Evolutionary conservation across 2,797 vertebrate species (phyloP).

Genomic region (Dryobates pubescens): DNA sequence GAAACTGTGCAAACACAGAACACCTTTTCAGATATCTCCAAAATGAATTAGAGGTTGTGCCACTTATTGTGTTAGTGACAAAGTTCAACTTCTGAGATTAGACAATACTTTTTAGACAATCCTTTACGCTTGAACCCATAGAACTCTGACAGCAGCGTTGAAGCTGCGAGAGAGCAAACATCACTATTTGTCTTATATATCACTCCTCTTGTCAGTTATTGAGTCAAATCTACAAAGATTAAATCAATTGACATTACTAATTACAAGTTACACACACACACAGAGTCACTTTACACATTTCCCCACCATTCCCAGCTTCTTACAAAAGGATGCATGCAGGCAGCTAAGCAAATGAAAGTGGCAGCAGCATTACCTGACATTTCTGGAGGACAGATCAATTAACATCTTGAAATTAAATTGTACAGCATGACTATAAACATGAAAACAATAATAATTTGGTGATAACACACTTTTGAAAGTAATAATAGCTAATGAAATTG

Average conservation of each 20-base stretch:
- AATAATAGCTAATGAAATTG: not conserved
- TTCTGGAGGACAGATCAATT: slow-evolving; percentile 3
- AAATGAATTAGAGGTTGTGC: not conserved
- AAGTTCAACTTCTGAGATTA: not conserved
- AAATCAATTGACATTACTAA: not conserved
- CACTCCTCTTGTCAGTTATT: not conserved
- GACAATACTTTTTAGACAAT: not conserved
- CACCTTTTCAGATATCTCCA: not conserved
- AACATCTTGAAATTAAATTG: not conserved
- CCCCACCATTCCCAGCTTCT: not conserved
- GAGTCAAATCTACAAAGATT: not conserved
- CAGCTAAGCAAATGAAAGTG: not conserved
- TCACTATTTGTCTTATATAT: not conserved
- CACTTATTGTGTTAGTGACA: not conserved
- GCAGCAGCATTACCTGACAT: not conserved
- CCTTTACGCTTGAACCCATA: not conserved
- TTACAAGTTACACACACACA: not conserved
- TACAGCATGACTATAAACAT: not conserved
- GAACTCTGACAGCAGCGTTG: not conserved
- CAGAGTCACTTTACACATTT: not conserved
- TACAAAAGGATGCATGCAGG: accelerated
- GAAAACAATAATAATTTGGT: not conserved
- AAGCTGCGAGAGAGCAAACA: not conserved
- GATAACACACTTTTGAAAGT: not conserved
- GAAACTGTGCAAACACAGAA: not conserved